Percentiles rank a stretch among this genome's conserved stretches.
Evolutionary conservation across 1,140 invertebrate genomes (phyloP).

Genomic region (Diabrotica virgifera): DNA sequence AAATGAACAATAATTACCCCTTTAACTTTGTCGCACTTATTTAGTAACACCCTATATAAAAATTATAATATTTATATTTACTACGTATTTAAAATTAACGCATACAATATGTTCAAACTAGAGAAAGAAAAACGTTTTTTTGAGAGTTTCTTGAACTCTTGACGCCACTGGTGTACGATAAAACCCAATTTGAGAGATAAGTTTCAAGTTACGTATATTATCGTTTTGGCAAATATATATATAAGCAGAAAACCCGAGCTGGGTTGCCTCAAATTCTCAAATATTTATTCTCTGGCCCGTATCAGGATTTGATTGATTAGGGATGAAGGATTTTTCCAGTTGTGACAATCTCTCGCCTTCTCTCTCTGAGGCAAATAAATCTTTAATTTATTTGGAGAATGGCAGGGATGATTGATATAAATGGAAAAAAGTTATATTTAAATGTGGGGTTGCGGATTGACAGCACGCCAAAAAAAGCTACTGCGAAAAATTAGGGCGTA

Average conservation of each 20-base stretch:
- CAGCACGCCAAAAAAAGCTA: too few species aligned
- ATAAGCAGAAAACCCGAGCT: not conserved
- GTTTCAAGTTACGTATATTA: not conserved
- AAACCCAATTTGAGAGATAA: conserved; percentile 1
- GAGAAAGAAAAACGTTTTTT: too few species aligned
- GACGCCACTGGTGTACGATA: not conserved
- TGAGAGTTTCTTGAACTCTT: too few species aligned
- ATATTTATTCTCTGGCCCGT: conserved; percentile 2
- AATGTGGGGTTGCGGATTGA: too few species aligned
- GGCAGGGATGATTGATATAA: not conserved
- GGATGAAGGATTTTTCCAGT: not conserved
- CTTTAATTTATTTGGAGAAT: not conserved
- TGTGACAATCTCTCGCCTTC: not conserved
- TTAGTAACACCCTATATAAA: too few species aligned
- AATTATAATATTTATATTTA: too few species aligned
- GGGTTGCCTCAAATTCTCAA: not conserved
- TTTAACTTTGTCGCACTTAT: too few species aligned
- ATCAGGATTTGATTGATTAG: not conserved
- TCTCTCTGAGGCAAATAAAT: too few species aligned
- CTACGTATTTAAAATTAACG: too few species aligned
- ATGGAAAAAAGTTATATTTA: not conserved
- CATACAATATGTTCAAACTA: too few species aligned
- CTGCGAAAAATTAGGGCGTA: too few species aligned
- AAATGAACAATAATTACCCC: too few species aligned
- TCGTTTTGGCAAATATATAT: not conserved